phyloP scores from a whole-genome alignment of 2,797 vertebrate species.

The Myotis vivesi region DNA sequence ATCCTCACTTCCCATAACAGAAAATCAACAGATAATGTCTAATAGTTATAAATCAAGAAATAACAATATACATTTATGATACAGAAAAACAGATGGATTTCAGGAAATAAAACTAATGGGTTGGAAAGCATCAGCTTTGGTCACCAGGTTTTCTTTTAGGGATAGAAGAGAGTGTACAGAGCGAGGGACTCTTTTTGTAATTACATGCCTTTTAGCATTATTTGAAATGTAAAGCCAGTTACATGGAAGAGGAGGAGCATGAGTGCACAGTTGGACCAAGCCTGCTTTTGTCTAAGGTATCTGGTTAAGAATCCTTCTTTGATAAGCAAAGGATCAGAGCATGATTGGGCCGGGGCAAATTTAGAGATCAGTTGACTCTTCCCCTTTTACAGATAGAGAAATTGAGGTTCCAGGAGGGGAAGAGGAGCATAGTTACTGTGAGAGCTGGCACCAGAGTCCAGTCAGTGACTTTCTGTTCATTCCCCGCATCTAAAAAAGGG shows the following conservation, averaged over 20 bases:
- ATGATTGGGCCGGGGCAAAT: background rate
- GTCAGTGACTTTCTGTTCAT: background rate
- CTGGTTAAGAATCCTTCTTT: background rate
- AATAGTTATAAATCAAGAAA: background rate
- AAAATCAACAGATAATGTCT: background rate
- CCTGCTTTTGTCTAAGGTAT: background rate
- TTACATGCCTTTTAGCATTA: background rate
- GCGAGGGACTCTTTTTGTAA: background rate
- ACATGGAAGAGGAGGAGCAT: background rate
- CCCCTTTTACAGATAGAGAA: background rate
- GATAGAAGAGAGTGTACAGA: background rate
- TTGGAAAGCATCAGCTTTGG: background rate
- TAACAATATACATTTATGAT: background rate
- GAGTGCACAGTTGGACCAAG: background rate
- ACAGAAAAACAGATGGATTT: background rate
- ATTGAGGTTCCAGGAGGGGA: background rate
- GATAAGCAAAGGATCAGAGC: background rate
- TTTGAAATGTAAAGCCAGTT: conserved; percentile 32
- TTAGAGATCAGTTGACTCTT: background rate
- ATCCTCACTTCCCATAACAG: background rate
- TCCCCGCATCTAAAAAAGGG: background rate
- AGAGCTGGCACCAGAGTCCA: background rate
- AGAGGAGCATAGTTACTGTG: background rate
- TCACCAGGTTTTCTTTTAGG: background rate
- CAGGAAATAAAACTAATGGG: background rate